These are phyloP conservation scores for Pegoplata infirma DNA, from an alignment of 2,888 invertebrate genomes.

Conservation along the genomic window DNA sequence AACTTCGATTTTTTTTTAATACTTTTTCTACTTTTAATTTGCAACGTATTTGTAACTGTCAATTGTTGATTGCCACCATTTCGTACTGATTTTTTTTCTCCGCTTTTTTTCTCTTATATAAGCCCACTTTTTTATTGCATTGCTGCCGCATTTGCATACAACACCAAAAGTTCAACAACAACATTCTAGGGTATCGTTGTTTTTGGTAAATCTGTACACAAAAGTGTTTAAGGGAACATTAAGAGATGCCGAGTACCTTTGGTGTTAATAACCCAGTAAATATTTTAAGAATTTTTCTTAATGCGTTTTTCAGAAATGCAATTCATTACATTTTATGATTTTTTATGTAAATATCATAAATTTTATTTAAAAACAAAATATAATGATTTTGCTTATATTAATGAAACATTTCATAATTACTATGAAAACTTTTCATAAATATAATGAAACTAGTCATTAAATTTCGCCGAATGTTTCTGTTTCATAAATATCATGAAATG, in stretches of 20 bases:
- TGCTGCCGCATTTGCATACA: conserved; percentile 39
- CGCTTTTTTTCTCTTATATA: conserved; percentile 30
- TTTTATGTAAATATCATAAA: too few species aligned
- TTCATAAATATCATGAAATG: too few species aligned
- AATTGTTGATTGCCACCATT: conserved; percentile 62
- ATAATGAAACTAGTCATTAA: too few species aligned
- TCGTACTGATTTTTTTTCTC: background rate
- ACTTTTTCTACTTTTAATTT: conserved; percentile 59
- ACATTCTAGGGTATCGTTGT: conserved; percentile 40
- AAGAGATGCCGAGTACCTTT: conserved; percentile 36
- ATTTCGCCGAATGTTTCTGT: too few species aligned
- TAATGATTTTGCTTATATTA: too few species aligned
- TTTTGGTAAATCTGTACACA: conserved; percentile 56
- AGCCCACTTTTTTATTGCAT: conserved; percentile 47
- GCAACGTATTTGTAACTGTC: conserved; percentile 65
- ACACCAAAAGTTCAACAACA: conserved; percentile 27
- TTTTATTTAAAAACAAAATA: too few species aligned
- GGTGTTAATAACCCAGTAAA: too few species aligned
- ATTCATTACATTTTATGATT: too few species aligned
- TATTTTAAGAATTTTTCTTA: too few species aligned
- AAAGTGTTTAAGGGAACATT: conserved; percentile 54
- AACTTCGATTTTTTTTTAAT: conserved; percentile 14
- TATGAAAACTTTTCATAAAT: too few species aligned
- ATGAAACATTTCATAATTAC: too few species aligned
- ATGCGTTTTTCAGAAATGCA: too few species aligned